Evolutionary conservation across 2,797 vertebrate species (phyloP).

Genomic region (Chrysocyon brachyurus): DNA sequence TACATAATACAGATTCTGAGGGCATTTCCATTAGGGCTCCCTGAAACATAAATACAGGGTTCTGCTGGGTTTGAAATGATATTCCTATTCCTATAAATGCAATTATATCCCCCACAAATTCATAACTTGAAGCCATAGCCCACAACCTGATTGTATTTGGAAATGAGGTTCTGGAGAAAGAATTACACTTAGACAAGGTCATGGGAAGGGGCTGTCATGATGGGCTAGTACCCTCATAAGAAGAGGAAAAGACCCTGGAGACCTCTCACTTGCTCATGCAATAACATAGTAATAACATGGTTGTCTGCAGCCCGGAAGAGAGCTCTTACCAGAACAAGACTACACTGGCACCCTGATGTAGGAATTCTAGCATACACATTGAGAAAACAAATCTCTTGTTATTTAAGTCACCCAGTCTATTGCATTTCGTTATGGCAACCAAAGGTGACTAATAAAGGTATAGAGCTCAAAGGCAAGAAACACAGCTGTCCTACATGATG

Average conservation of each 20-base stretch:
- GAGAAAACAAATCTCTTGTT: not conserved
- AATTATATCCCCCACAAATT: not conserved
- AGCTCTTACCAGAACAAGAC: not conserved
- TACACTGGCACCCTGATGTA: not conserved
- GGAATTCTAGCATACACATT: not conserved
- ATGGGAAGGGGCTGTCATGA: not conserved
- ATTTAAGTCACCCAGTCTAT: not conserved
- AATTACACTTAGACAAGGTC: not conserved
- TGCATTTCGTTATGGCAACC: not conserved
- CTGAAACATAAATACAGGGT: not conserved
- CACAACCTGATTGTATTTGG: not conserved
- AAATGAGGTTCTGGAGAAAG: not conserved
- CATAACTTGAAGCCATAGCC: not conserved
- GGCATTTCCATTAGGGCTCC: not conserved
- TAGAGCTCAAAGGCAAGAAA: constrained; percentile 28
- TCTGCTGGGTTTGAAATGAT: not conserved
- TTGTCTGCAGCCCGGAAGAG: not conserved
- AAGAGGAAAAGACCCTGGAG: not conserved
- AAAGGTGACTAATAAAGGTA: not conserved
- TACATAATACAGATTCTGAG: not conserved
- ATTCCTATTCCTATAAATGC: not conserved
- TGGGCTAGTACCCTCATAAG: not conserved
- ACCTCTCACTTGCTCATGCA: not conserved
- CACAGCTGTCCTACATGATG: not conserved
- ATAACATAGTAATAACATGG: not conserved